Percentiles rank a stretch among this genome's conserved stretches.
These are phyloP conservation scores for Furnarius figulus DNA, from an alignment of 2,113 vertebrate species.

Conservation along the genomic window DNA sequence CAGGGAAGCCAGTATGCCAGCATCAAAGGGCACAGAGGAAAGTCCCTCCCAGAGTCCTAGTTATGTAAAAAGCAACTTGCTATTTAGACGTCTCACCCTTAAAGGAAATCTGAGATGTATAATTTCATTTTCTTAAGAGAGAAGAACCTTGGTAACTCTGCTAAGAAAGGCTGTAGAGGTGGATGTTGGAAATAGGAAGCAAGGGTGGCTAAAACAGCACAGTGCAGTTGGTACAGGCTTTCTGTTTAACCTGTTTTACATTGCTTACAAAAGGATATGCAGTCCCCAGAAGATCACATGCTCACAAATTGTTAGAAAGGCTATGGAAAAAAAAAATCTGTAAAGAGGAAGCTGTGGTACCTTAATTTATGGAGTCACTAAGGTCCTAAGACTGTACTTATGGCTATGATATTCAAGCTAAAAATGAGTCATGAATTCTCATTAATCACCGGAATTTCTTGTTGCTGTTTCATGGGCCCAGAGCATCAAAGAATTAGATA, in stretches of 20 bases:
- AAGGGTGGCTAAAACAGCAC: conserved; percentile 32
- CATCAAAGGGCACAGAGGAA: background rate
- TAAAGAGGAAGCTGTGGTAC: conserved; percentile 9
- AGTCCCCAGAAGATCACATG: conserved; percentile 34
- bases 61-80: background rate
- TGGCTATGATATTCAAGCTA: conserved; percentile 19
- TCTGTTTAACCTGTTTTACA: conserved; percentile 58
- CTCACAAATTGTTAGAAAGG: conserved; percentile 43
- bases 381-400: conserved; percentile 6
- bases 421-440: conserved; percentile 43
- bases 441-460: conserved; percentile 48
- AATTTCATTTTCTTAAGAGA: conserved; percentile 51
- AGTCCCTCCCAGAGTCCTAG: background rate
- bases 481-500: conserved; percentile 1
- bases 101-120: conserved; percentile 36
- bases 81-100: conserved; percentile 47
- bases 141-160: conserved; percentile 29
- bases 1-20: background rate
- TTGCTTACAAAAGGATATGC: conserved; percentile 36
- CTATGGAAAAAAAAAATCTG: conserved; percentile 14
- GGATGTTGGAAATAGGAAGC: conserved; percentile 38
- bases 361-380: conserved; percentile 34
- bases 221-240: conserved; percentile 34
- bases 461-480: conserved; percentile 39
- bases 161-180: conserved; percentile 56